Base-by-base conservation (phyloP, 2,888 invertebrate species). In the Drosophila mimica region DNA sequence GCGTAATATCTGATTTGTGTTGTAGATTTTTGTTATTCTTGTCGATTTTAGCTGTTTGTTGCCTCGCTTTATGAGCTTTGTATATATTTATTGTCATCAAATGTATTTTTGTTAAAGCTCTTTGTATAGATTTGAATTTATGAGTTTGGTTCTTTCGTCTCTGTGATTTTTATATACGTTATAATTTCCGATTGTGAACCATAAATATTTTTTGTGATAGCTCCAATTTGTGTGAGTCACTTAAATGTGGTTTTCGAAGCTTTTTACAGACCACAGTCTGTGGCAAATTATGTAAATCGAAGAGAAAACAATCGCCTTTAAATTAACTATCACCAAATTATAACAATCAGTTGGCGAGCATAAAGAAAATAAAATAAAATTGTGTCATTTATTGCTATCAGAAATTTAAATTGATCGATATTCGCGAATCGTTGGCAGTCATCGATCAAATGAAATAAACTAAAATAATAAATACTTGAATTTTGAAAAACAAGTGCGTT, bases 71-170 rank as follows among this genome's bases (percentile, higher is more conserved):
- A 77, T 80, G 74, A 60, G 59, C 54, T 33, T 40, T 61, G 25
- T 70, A 70, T 54, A 66, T 68, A 82, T 79, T 82, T 82, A 70
- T 76, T 73, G 73, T 76, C 82, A 79, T 62, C 79, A 72, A 70
- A 72, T 72, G 63, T 57, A 56, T 75, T 79, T 71, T 71, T 67
- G 79, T 74, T 48, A 51, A 53, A 62, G 77, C 60, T 68, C 63
- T 79, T 76, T 69, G 73, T 63, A 65, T 67, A 33, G 68, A 67
- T 71, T 79, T 59, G 59, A 72, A 70, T 81, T 81, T 81, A 81
- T 81, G 80, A 76, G 59, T 59, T 65, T 38, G 31, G 49, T 56
- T 74, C 51, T 5, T 34, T 67, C 67, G 78, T 64, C 76, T 68
- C 60, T 53, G 53, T 38, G 61, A 68, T 53, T 74, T 65, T 72